A percentile compares a stretch with the other conserved stretches of the same genome.
Conservation (phyloP, 2,113 vertebrate species). For the Oriolus oriolus region DNA sequence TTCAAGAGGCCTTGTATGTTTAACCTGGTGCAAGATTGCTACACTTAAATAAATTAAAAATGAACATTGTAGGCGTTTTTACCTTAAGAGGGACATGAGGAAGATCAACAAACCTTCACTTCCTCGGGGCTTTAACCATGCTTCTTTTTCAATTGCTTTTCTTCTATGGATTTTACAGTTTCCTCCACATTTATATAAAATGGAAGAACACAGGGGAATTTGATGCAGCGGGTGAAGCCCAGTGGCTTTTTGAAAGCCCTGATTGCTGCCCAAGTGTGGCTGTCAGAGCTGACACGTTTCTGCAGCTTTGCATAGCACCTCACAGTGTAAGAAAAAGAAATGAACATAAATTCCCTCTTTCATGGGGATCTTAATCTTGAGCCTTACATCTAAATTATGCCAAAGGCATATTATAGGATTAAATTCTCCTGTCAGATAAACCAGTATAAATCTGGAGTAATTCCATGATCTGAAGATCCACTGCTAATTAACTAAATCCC, state of each 20-base stretch:
- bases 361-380: not conserved
- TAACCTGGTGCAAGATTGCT: not conserved
- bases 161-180: not conserved
- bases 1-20: not conserved
- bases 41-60: not conserved
- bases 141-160: not conserved
- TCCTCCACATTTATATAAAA: not conserved
- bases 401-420: conserved; percentile 28
- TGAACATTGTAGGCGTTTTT: accelerated
- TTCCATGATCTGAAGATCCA: not conserved
- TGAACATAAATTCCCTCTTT: not conserved
- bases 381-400: conserved; percentile 6
- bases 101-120: not conserved
- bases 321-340: not conserved
- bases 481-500: not conserved
- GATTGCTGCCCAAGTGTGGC: not conserved
- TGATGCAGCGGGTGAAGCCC: not conserved
- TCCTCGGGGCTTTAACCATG: not conserved
- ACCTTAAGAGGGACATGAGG: not conserved
- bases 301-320: not conserved
- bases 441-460: not conserved
- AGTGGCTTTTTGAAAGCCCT: not conserved
- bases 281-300: not conserved
- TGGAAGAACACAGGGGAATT: not conserved
- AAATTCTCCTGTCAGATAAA: not conserved